phyloP scores from a whole-genome alignment of 2,797 vertebrate genomes.

The Limosa lapponica region DNA sequence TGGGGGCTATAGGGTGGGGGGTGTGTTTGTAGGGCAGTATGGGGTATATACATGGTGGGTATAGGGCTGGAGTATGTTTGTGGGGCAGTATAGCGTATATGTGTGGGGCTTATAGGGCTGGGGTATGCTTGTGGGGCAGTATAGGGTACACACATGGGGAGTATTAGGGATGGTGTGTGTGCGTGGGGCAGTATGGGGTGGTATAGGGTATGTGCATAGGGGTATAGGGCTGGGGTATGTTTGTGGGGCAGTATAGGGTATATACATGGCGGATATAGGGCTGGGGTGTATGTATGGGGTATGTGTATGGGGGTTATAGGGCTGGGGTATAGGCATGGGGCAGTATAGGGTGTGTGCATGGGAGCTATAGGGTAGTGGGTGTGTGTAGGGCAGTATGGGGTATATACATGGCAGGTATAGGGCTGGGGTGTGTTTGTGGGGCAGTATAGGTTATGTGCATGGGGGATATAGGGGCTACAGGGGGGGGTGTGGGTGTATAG shows the following conservation, averaged over 20 bases:
- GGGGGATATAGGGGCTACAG: background rate
- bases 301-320: too few relatives aligned
- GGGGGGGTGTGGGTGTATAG: too few relatives aligned
- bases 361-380: accelerated
- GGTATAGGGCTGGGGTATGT: too few relatives aligned
- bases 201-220: background rate
- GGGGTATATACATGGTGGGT: background rate
- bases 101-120: background rate
- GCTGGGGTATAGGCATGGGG: background rate
- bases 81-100: background rate
- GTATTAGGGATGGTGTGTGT: too few relatives aligned
- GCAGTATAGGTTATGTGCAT: background rate
- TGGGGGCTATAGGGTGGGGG: background rate
- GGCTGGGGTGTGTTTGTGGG: background rate
- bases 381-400: background rate
- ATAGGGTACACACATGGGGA: background rate
- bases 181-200: too few relatives aligned
- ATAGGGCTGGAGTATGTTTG: background rate
- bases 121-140: too few relatives aligned
- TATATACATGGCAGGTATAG: background rate
- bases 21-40: background rate
- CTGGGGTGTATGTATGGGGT: too few relatives aligned
- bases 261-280: too few relatives aligned
- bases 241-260: too few relatives aligned
- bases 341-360: accelerated